Conservation (phyloP, 37 sponge, comb jelly and placozoan genomes). For the Ianthella basta region DNA sequence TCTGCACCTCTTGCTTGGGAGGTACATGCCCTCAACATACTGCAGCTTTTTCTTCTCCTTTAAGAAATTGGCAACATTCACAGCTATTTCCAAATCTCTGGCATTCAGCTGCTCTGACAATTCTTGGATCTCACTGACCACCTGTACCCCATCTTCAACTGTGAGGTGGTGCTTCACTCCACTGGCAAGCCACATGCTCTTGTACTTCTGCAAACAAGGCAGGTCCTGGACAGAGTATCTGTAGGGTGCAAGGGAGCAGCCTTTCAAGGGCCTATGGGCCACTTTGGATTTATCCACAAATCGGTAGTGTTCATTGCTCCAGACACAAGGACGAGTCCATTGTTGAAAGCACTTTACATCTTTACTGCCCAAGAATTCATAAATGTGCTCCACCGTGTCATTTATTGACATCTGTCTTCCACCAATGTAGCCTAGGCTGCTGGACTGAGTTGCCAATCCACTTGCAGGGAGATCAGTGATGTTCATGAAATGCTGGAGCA, state of each 20-base stretch:
- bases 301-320: background rate
- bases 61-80: constrained; percentile 20
- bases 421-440: too few species aligned
- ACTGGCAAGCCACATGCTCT: background rate
- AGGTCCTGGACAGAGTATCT: background rate
- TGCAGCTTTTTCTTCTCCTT: background rate
- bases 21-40: background rate
- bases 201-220: background rate
- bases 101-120: background rate
- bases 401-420: background rate
- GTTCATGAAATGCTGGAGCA: constrained; percentile 13
- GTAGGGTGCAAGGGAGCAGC: constrained; percentile 11
- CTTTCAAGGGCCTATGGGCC: background rate
- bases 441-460: background rate
- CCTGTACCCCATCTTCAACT: constrained; percentile 7
- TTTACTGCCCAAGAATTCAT: background rate
- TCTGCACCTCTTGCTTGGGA: background rate
- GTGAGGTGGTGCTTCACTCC: constrained; percentile 9
- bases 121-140: background rate
- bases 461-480: background rate
- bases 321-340: background rate
- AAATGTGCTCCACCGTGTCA: background rate
- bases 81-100: constrained; percentile 23
- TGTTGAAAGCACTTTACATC: background rate
- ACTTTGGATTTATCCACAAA: background rate